Conservation (phyloP, 2,113 vertebrate species). For the Ceyx melanurus region DNA sequence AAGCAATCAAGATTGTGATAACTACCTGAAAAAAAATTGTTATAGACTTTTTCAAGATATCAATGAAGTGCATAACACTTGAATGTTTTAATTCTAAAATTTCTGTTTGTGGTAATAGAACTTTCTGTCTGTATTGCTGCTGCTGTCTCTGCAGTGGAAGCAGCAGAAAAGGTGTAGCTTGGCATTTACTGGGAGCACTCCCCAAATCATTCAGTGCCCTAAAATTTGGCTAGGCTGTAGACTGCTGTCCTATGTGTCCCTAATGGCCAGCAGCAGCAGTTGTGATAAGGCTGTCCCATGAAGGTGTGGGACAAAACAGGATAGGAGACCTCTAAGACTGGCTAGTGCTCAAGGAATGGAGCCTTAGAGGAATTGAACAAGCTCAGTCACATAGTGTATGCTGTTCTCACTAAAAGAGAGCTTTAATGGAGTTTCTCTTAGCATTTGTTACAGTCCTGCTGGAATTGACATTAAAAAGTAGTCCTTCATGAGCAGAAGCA, state of each 20-base stretch:
- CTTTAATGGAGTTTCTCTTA: background rate
- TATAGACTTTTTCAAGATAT: background rate
- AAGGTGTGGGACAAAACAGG: background rate
- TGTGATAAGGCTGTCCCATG: background rate
- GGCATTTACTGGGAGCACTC: background rate
- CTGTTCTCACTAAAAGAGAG: background rate
- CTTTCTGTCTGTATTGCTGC: background rate
- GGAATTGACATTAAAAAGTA: background rate
- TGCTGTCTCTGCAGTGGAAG: background rate
- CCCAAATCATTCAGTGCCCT: background rate
- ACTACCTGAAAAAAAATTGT: background rate
- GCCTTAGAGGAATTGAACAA: background rate
- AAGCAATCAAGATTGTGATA: constrained; percentile 18
- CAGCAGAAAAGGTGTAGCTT: background rate
- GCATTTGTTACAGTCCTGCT: background rate
- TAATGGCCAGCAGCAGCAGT: background rate
- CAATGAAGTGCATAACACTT: background rate
- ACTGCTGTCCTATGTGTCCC: background rate
- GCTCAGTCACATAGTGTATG: background rate
- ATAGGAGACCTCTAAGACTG: background rate
- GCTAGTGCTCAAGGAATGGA: background rate
- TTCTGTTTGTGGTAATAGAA: background rate
- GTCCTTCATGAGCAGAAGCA: background rate
- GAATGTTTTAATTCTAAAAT: background rate
- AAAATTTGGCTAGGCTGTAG: background rate